These are phyloP conservation scores for Engystomops pustulosus DNA, from an alignment of 2,113 vertebrate species.

Conservation along the genomic window DNA sequence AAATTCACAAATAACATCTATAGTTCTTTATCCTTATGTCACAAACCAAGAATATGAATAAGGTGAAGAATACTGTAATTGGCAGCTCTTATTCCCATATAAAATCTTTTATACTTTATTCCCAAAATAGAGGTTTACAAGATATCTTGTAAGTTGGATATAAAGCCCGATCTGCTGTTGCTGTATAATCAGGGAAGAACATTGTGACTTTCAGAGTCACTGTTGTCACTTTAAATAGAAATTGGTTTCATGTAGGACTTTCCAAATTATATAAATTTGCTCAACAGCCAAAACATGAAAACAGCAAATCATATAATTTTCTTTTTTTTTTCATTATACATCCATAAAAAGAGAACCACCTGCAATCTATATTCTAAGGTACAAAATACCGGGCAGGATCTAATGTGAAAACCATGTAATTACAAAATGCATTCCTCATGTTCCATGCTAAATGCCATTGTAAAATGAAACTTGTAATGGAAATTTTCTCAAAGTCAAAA, in stretches of 20 bases:
- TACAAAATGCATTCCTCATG: constrained; percentile 41
- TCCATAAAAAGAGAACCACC: constrained; percentile 3
- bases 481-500: constrained; percentile 47
- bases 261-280: background rate
- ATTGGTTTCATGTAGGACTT: background rate
- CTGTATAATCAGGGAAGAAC: background rate
- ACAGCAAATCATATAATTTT: constrained; percentile 26
- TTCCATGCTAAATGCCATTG: constrained; percentile 44
- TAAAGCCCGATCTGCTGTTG: too few species aligned
- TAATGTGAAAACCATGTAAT: constrained; percentile 48
- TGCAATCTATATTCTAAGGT: constrained; percentile 19
- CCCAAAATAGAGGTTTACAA: constrained; percentile 2
- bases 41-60: too few species aligned
- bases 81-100: background rate
- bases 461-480: constrained; percentile 50
- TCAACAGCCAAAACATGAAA: constrained; percentile 29
- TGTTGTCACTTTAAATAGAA: constrained; percentile 7
- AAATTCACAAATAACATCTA: too few species aligned
- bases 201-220: background rate
- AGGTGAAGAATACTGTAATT: too few species aligned
- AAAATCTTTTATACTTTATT: background rate
- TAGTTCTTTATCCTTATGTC: too few species aligned
- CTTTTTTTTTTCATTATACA: constrained; percentile 20
- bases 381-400: constrained; percentile 30
- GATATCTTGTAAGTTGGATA: background rate